Evolutionary conservation across 2,797 vertebrate species (phyloP).

Genomic region (Artibeus lituratus): DNA sequence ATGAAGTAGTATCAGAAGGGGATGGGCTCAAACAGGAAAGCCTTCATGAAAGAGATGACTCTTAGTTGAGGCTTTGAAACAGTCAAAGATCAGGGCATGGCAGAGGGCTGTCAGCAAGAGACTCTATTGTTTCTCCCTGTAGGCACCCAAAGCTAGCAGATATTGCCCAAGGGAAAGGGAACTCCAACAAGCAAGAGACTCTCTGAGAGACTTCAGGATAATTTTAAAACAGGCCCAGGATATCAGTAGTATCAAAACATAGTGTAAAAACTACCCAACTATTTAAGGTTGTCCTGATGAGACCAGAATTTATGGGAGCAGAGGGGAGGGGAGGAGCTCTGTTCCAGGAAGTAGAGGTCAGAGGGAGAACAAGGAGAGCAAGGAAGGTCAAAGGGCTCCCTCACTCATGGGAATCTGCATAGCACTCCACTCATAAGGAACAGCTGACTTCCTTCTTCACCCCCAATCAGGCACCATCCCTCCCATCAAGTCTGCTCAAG

Average conservation of each 20-base stretch:
- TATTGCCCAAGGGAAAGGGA: rapidly evolving
- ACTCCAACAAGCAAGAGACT: neutral
- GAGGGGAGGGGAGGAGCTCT: neutral
- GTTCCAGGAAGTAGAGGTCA: neutral
- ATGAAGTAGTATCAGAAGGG: neutral
- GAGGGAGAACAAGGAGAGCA: neutral
- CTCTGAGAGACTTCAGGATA: neutral
- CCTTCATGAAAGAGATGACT: neutral
- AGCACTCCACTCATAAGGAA: neutral
- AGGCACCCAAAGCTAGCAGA: neutral
- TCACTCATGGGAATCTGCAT: rapidly evolving
- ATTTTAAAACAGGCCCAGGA: neutral
- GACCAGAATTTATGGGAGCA: neutral
- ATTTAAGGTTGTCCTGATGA: neutral
- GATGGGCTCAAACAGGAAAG: neutral
- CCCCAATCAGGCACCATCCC: slow-evolving; percentile 92
- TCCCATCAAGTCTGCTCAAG: slow-evolving; percentile 96
- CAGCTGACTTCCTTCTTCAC: neutral
- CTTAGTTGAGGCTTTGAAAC: neutral
- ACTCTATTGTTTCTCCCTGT: neutral
- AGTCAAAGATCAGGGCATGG: neutral
- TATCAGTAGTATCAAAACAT: neutral
- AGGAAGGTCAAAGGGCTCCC: rapidly evolving
- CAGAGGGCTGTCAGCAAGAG: neutral
- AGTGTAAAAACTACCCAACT: neutral